Conservation (phyloP, 2,113 vertebrate species). For the Eptesicus fuscus region DNA sequence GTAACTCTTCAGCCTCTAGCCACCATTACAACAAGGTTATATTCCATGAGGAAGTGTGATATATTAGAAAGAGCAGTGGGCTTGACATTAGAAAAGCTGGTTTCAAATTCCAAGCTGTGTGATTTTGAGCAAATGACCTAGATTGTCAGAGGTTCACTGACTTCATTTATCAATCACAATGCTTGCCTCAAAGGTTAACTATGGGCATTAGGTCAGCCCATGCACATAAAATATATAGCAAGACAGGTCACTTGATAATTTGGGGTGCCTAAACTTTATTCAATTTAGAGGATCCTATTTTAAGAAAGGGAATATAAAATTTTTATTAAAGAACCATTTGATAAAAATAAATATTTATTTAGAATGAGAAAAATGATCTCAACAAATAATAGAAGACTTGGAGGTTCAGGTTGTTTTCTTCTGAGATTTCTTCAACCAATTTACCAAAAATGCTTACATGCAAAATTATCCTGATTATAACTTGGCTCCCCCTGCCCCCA, state of each 20-base stretch:
- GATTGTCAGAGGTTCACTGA: neutral
- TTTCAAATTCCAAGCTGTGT: neutral
- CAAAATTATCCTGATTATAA: neutral
- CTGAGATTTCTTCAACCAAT: neutral
- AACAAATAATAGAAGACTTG: neutral
- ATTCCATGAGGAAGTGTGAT: neutral
- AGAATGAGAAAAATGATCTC: neutral
- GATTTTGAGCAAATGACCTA: constrained; percentile 5
- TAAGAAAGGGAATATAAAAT: neutral
- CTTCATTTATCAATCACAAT: neutral
- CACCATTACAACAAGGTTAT: neutral
- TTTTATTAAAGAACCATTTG: neutral
- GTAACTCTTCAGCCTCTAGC: neutral
- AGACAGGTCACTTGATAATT: neutral
- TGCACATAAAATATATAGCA: neutral
- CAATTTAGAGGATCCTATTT: neutral
- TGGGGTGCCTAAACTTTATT: neutral
- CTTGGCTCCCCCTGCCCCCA: neutral
- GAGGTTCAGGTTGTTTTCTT: neutral
- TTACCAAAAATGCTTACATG: neutral
- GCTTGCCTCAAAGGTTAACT: neutral
- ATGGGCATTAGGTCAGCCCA: neutral
- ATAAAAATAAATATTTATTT: neutral
- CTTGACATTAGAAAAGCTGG: neutral
- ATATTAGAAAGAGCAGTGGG: neutral